Evolutionary conservation across 2,113 vertebrate species (phyloP), one percentile per base, ranked within the genome.

Genomic region (Phrynosoma blainvillii): DNA sequence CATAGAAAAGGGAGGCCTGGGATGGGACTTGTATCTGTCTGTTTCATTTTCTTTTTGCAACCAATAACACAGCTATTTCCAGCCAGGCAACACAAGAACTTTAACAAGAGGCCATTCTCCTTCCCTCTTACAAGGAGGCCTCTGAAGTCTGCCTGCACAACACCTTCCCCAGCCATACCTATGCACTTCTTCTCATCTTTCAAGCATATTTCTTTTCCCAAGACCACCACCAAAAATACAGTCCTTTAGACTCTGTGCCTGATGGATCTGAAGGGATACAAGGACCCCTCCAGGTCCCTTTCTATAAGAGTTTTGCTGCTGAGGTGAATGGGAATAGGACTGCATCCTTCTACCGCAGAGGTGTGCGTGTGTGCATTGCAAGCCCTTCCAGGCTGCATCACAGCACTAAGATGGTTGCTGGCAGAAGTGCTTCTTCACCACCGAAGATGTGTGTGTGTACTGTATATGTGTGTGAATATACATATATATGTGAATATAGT

Each of bases 361-460:
- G 42, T 14, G 40, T 77, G 40, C 1, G 21, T 52, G 23, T 18
- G 4, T 14, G 59, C 59, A 62, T 62, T 62, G 65, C n/a, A 36
- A 84, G 75, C 36, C 52, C 16, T 52, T 52, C 52, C 78, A 40
- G n/a, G 79, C 79, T 77, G 62, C 59, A 77, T 59, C 88, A 77
- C 27, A 30, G 42, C 80, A 87, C 40, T 36, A 75, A 91, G 25
- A 56, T 66, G 52, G 70, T 66, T 75, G 30, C 40, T 40, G n/a
- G 56, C 18, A 32, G 62, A 42, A n/a, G n/a, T 59, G 36, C n/a
- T 16, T 7, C 32, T 62, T 62, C 59, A 62, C 18, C 13, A 14
- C 59, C 14, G 59, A 12, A 7, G 47, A 47, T 47, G 47, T 47
- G 47, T 47, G 47, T 47, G 47, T 47, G 47, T 47, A 7, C 36